phyloP scores from a whole-genome alignment of 2,888 invertebrate species.

The Leucophenga montana region DNA sequence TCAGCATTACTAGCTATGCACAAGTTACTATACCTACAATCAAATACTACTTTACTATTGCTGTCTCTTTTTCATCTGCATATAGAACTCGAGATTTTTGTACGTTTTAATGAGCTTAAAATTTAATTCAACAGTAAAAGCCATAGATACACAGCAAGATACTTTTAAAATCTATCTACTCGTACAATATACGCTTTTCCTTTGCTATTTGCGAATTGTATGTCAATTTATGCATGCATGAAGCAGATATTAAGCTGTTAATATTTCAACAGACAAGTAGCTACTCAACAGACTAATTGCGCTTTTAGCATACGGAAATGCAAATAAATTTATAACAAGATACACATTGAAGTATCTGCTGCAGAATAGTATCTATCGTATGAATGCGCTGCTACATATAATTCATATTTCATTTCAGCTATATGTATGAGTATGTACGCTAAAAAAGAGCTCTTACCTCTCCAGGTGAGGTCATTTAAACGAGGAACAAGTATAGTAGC shows the following conservation, averaged over 20 bases:
- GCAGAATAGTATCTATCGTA: not conserved
- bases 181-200: not conserved
- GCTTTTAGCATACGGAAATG: constrained; percentile 34
- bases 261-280: constrained; percentile 7
- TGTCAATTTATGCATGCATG: not conserved
- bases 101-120: not conserved
- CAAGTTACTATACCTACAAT: not conserved
- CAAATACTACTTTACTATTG: not conserved
- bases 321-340: constrained; percentile 19
- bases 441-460: too few species aligned
- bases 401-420: too few species aligned
- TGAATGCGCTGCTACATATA: too few species aligned
- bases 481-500: too few species aligned
- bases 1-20: too few species aligned
- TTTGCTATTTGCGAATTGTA: not conserved
- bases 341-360: not conserved
- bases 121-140: too few species aligned
- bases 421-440: too few species aligned
- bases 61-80: not conserved
- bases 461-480: too few species aligned
- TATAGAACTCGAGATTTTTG: not conserved
- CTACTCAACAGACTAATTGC: constrained; percentile 14
- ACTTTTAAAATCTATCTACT: too few species aligned
- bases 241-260: constrained; percentile 1
- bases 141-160: too few species aligned